Evolutionary conservation across 1,140 invertebrate species (phyloP).

Genomic region (Scylla paramamosain): DNA sequence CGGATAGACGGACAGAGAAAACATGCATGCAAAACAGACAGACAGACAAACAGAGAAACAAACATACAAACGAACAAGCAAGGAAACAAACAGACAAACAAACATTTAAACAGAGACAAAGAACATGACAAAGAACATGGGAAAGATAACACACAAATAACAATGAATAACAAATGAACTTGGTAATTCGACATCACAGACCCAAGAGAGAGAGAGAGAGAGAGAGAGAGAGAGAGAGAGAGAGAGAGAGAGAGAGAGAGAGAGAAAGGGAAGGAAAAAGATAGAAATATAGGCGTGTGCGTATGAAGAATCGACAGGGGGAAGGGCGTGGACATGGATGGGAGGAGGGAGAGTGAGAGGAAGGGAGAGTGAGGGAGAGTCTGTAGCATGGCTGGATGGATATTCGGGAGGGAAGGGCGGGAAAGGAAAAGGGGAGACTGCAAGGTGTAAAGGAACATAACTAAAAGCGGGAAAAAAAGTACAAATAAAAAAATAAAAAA

Average conservation of each 20-base stretch:
- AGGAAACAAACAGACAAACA: not conserved
- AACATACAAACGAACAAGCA: not conserved
- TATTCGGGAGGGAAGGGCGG: not conserved
- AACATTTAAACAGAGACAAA: not conserved
- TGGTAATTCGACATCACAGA: no score
- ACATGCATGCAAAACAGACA: no score
- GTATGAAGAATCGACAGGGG: constrained; percentile 14
- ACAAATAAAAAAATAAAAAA: not conserved
- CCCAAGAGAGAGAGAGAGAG: not conserved
- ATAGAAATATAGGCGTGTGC: not conserved
- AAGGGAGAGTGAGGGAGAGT: not conserved
- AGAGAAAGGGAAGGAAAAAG: not conserved
- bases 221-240: not conserved
- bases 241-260: constrained; percentile 27
- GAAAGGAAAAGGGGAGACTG: not conserved
- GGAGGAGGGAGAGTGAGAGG: not conserved
- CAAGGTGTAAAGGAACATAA: not conserved
- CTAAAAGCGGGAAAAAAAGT: not conserved
- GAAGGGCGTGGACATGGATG: not conserved
- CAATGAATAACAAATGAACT: not conserved
- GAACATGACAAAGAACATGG: no score
- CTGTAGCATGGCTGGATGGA: not conserved
- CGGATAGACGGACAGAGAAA: not conserved
- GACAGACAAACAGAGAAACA: not conserved
- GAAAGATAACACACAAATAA: no score